Evolutionary conservation across 2,113 vertebrate genomes (phyloP), one percentile per base, ranked within the genome.

Genomic region (Varanus komodoensis): DNA sequence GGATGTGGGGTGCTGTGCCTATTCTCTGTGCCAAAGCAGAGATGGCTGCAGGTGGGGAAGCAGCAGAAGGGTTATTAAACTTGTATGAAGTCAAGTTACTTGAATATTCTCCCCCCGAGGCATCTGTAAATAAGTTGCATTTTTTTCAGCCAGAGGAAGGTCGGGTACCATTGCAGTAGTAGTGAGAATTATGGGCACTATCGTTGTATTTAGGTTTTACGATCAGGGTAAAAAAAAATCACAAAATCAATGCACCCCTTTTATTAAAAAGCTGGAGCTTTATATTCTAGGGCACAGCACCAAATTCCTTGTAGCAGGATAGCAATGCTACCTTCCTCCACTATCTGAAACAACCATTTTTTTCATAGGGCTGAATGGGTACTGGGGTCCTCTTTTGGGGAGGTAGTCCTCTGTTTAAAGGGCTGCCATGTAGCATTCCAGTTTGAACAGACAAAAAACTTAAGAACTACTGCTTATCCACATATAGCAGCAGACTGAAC

Each of bases 51-150:
- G 19, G 86, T 84, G n/a, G 73, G 90, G 93, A 92, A 88, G 71
- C 0, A 6, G 89, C 79, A 9, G 50, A 90, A 84, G 2, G 0
- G 88, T 38, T 84, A 93, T 92, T 86, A 93, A 95, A 94, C 88
- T 27, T 88, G 4, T n/a, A 92, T 93, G 84, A 89, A 90, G 85
- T 90, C 73, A 94, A 95, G 88, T 86, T 80, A 90, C 87, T 87
- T 38, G 17, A 34, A 67, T 48, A 32, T 64, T 78, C 57, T 79
- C 8, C 21, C 29, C 19, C 17, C 64, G 32, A 23, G 38, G 52
- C 38, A 27, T 23, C 32, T 44, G 74, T 7, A 68, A 64, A 86
- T 52, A 14, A 44, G 38, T 44, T 44, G 38, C 8, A 29, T 12
- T 48, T 27, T 44, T 54, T 12, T 12, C 54, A 54, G 54, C 54